A percentile compares a stretch with the other conserved stretches of the same genome.
Evolutionary conservation across 2,797 vertebrate genomes (phyloP).

Genomic region (Ctenochaetus hawaiiensis): DNA sequence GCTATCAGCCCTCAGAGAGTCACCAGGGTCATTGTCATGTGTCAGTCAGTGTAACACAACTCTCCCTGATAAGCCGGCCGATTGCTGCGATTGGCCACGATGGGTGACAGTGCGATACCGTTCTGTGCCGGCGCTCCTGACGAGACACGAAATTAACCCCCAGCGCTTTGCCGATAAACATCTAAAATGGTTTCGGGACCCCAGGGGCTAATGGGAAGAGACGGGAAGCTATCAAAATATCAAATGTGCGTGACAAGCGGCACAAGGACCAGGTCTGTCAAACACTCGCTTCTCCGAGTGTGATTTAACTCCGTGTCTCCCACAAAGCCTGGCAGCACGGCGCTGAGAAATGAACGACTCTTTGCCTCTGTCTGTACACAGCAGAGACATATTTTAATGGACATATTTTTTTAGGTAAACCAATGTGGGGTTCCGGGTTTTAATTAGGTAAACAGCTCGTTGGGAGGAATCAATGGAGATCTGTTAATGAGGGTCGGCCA

Average conservation of each 20-base stretch:
- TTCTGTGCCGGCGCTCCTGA: conserved; percentile 74
- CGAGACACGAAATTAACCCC: conserved; percentile 86
- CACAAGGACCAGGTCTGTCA: conserved; percentile 85
- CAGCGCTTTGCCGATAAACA: conserved; percentile 84
- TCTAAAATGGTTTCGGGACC: conserved; percentile 86
- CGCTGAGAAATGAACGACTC: conserved; percentile 51
- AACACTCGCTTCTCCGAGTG: conserved; percentile 70
- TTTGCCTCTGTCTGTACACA: conserved; percentile 20
- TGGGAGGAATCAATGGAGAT: conserved; percentile 71
- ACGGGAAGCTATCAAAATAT: conserved; percentile 86
- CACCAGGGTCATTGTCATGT: conserved; percentile 85
- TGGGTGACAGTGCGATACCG: conserved; percentile 72
- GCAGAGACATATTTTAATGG: conserved; percentile 57
- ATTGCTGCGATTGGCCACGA: conserved; percentile 68
- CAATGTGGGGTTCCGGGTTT: conserved; percentile 57
- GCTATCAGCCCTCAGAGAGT: conserved; percentile 79
- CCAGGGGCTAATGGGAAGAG: conserved; percentile 84
- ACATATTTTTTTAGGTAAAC: conserved; percentile 73
- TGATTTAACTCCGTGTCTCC: conserved; percentile 72
- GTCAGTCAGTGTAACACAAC: conserved; percentile 84
- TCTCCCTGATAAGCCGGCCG: conserved; percentile 77
- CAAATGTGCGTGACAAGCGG: conserved; percentile 83
- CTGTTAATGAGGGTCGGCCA: conserved; percentile 74
- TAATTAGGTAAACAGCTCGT: conserved; percentile 77
- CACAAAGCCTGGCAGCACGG: conserved; percentile 47